These are phyloP conservation scores for Dipodomys merriami DNA, from an alignment of 2,113 vertebrate species.

Conservation along the genomic window DNA sequence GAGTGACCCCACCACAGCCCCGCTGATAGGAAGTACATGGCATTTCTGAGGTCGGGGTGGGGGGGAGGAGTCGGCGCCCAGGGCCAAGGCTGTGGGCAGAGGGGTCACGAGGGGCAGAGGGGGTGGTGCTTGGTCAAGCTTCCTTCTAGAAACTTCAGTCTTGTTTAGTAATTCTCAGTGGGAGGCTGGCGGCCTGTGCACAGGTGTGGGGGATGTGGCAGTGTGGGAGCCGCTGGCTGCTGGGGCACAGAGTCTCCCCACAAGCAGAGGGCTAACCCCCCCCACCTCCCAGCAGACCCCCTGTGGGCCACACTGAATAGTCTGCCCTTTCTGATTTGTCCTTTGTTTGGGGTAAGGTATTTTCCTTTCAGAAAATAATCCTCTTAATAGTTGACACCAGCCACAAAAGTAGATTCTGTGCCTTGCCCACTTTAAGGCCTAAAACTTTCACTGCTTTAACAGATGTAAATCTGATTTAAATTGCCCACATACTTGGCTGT, in stretches of 20 bases:
- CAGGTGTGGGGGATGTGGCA: background rate
- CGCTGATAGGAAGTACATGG: background rate
- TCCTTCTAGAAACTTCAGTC: background rate
- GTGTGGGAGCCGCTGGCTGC: background rate
- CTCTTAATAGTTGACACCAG: background rate
- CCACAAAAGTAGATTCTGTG: constrained; percentile 43
- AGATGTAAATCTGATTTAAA: constrained; percentile 67
- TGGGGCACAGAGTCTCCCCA: too few species aligned
- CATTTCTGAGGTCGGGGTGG: too few species aligned
- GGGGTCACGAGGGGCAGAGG: too few species aligned
- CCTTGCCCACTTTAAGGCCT: background rate
- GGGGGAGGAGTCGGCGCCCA: fast-evolving
- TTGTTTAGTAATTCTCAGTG: background rate
- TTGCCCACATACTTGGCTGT: constrained; percentile 48
- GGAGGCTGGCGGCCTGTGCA: too few species aligned
- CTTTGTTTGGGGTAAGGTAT: constrained; percentile 17
- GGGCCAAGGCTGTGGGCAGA: fast-evolving
- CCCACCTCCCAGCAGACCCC: background rate
- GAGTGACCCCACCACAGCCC: background rate
- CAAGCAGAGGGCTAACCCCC: background rate
- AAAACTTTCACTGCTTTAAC: constrained; percentile 18
- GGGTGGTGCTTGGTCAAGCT: background rate
- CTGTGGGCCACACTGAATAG: background rate
- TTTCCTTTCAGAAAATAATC: constrained; percentile 69
- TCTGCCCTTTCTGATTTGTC: background rate